Evolutionary conservation across 2,888 invertebrate genomes (phyloP).

Genomic region (Ophonus ardosiacus): DNA sequence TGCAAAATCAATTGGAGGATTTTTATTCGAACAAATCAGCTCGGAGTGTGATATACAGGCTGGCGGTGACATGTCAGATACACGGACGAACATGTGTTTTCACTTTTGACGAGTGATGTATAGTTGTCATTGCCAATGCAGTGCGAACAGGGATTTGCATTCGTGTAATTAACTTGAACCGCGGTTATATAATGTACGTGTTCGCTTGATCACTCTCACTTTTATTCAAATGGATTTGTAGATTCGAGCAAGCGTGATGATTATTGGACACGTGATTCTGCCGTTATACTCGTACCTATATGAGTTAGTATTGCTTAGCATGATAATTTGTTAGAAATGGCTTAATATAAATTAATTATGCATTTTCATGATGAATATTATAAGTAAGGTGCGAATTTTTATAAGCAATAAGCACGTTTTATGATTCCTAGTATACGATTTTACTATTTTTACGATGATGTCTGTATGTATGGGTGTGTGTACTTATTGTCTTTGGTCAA

Average conservation of each 20-base stretch:
- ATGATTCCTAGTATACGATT: no score
- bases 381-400: no score
- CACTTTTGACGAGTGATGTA: slow-evolving; percentile 45
- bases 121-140: slow-evolving; percentile 23
- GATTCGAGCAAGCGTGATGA: not conserved
- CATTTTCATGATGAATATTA: no score
- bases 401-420: no score
- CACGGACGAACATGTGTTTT: slow-evolving; percentile 28
- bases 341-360: no score
- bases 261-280: not conserved
- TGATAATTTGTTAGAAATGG: no score
- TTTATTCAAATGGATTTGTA: slow-evolving; percentile 29
- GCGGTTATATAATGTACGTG: slow-evolving; percentile 24
- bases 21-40: not conserved
- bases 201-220: slow-evolving; percentile 5
- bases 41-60: not conserved
- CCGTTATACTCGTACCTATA: not conserved
- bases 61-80: slow-evolving; percentile 27
- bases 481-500: no score
- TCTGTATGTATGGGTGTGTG: no score
- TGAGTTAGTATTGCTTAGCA: no score
- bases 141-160: slow-evolving; percentile 17
- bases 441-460: no score
- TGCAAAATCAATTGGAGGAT: not conserved
- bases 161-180: slow-evolving; percentile 38